Evolutionary conservation across 2,797 vertebrate species (phyloP).

Genomic region (Bufotes viridis): DNA sequence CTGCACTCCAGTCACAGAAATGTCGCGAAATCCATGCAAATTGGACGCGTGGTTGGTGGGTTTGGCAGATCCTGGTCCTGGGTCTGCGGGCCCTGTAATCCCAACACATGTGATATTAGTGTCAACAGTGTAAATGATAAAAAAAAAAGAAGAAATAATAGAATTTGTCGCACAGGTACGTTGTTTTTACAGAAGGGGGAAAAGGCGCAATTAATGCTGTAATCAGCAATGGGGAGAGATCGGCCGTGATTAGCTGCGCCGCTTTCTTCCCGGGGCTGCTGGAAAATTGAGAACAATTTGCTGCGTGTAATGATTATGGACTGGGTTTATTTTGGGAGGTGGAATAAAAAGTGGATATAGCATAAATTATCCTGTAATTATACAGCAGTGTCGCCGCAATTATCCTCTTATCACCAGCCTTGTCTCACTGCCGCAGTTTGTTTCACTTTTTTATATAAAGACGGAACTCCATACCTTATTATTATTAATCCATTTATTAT

Average conservation of each 20-base stretch:
- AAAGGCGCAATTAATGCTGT: conserved; percentile 94
- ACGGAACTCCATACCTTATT: conserved; percentile 99
- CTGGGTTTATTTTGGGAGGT: conserved; percentile 99
- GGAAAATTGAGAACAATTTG: conserved; percentile 99
- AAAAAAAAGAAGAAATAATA: too few species aligned
- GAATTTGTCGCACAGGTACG: conserved; percentile 84
- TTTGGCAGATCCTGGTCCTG: conserved; percentile 82
- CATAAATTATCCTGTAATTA: conserved; percentile 99
- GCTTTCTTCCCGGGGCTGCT: conserved; percentile 97
- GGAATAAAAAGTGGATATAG: conserved; percentile 99
- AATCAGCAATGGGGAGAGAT: conserved; percentile 91
- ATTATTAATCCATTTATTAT: conserved; percentile 99
- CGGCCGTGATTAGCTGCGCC: conserved; percentile 96
- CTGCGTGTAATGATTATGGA: conserved; percentile 99
- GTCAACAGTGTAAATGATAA: conserved; percentile 84
- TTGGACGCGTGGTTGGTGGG: conserved; percentile 86
- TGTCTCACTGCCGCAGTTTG: conserved; percentile 99
- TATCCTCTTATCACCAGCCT: conserved; percentile 99
- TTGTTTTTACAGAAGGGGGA: conserved; percentile 74
- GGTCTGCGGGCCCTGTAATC: conserved; percentile 78
- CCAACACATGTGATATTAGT: conserved; percentile 87
- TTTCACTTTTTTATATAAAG: conserved; percentile 99
- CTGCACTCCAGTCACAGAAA: conserved; percentile 70
- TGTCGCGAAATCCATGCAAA: conserved; percentile 92
- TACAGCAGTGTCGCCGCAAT: conserved; percentile 99